Evolutionary conservation across 2,113 vertebrate genomes (phyloP), one percentile per base, ranked within the genome.

Genomic region (Clinocottus analis): DNA sequence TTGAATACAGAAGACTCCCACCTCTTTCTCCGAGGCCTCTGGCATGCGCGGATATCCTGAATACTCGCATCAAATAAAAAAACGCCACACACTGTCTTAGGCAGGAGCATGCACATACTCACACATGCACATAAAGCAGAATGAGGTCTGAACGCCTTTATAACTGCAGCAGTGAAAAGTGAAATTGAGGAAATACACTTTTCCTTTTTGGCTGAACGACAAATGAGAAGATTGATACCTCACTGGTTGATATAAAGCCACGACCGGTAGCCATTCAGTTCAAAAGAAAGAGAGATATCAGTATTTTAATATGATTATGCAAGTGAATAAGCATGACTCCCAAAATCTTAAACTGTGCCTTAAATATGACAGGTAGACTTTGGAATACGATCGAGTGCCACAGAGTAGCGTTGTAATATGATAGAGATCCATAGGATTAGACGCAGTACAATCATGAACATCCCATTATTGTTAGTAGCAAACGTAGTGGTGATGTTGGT

Each of bases 21-120:
- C 84, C 82, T 85, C 59, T 89, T 86, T 89, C 76, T 84, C 76
- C 55, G 39, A 77, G 61, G 79, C 37, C 51, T 63, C 72, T 84
- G 76, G 79, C 84, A 79, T 74, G 83, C 73, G 85, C 19, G 55
- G 80, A 93, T 64, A 89, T 92, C 89, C 87, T 89, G 80, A 87
- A 84, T 79, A 78, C 80, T 81, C 84, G 82, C 90, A 85, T 85
- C 63, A 88, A 88, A 85, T 45, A 23, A 29, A 41, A 68, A 62
- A 60, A 80, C 49, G 5, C 7, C 37, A 49, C 43, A 64, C 31
- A 63, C n/a, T 58, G n/a, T 31, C 21, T 39, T 47, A 56, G 53
- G 31, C 74, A 79, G 68, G 76, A 70, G 63, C 41, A 61, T 31
- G 43, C 56, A 27, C 31, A 53, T 58, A 75, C 43, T 65, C 72